Conservation (phyloP, 2,888 invertebrate species). For the Orgyia antiqua region DNA sequence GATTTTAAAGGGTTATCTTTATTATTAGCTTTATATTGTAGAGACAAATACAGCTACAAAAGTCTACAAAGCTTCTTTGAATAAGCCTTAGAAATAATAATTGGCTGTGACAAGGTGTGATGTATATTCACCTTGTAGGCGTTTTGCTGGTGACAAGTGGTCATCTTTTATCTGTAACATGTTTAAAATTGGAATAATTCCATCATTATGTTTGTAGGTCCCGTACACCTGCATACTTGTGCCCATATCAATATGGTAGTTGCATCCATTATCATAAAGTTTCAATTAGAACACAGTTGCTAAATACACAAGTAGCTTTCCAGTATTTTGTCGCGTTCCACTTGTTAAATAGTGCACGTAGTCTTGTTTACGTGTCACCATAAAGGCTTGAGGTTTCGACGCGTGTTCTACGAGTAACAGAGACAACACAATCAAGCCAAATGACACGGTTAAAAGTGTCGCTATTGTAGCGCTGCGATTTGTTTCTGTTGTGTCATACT, state of each 20-base stretch:
- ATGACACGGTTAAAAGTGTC: neutral
- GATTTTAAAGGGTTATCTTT: too few relatives aligned
- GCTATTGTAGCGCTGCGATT: too few relatives aligned
- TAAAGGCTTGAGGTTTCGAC: slow-evolving; percentile 33
- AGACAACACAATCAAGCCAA: slow-evolving; percentile 15
- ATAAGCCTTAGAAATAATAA: too few relatives aligned
- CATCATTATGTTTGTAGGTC: neutral
- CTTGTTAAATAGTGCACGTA: slow-evolving; percentile 60
- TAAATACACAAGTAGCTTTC: slow-evolving; percentile 34
- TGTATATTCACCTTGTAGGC: too few relatives aligned
- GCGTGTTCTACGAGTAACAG: slow-evolving; percentile 26
- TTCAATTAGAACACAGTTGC: slow-evolving; percentile 24
- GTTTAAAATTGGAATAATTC: neutral
- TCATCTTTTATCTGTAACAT: too few relatives aligned
- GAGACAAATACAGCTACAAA: too few relatives aligned
- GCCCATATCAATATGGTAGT: slow-evolving; percentile 13
- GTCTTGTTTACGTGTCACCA: slow-evolving; percentile 56
- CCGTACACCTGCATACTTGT: neutral
- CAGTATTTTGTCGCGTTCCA: slow-evolving; percentile 46
- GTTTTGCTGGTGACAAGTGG: too few relatives aligned
- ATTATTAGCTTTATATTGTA: too few relatives aligned
- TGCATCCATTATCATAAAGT: slow-evolving; percentile 19
- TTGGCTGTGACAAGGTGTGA: too few relatives aligned
- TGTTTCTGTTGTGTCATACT: too few relatives aligned
- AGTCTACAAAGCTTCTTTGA: too few relatives aligned